phyloP scores from a whole-genome alignment of 2,888 invertebrate genomes.

The Cephalotes varians region DNA sequence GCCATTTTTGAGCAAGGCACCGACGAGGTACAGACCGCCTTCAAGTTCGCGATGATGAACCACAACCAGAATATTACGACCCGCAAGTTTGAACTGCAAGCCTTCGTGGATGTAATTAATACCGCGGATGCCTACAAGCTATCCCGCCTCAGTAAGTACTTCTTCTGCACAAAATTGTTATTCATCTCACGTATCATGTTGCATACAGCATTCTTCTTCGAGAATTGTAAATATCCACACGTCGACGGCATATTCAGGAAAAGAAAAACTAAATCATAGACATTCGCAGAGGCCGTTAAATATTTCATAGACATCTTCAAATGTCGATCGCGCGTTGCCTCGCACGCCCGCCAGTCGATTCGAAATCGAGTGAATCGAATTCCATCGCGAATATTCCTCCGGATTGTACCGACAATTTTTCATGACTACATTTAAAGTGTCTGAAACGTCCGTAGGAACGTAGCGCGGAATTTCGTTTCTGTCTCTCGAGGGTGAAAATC shows the following conservation, averaged over 20 bases:
- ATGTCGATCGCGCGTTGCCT: constrained; percentile 44
- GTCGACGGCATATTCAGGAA: constrained; percentile 25
- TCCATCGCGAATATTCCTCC: constrained; percentile 52
- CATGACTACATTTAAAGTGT: constrained; percentile 48
- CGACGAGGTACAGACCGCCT: constrained; percentile 97
- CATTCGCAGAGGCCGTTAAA: constrained; percentile 45
- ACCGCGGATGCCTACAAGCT: constrained; percentile 97
- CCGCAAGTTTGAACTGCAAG: constrained; percentile 93
- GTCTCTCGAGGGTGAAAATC: constrained; percentile 55
- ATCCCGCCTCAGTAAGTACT: constrained; percentile 94
- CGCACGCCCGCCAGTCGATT: background rate
- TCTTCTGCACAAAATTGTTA: background rate
- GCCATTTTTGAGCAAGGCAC: constrained; percentile 97
- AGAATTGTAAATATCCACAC: constrained; percentile 35
- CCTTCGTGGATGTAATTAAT: constrained; percentile 96
- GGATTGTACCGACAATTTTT: constrained; percentile 53
- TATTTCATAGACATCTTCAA: constrained; percentile 52
- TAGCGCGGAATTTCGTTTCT: constrained; percentile 50
- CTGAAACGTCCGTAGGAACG: constrained; percentile 20
- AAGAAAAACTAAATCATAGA: constrained; percentile 43
- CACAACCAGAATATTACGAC: constrained; percentile 95
- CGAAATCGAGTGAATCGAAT: constrained; percentile 47
- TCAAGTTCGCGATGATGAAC: constrained; percentile 94
- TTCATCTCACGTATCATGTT: constrained; percentile 21
- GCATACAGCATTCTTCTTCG: constrained; percentile 39